Evolutionary conservation across 2,113 vertebrate species (phyloP).

Genomic region (Aldabrachelys gigantea): DNA sequence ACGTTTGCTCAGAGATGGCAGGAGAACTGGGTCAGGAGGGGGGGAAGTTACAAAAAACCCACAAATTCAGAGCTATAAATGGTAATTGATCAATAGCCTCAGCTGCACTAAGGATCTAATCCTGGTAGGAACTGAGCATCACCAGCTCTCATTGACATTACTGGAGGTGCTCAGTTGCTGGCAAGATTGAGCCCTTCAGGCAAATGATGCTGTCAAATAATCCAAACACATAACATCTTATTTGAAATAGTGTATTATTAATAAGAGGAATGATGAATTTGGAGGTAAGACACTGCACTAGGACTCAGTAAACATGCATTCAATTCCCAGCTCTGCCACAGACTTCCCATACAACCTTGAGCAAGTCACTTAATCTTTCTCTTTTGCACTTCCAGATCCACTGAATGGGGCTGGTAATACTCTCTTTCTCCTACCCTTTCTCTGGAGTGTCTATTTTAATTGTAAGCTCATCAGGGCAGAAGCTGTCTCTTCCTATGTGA

Average conservation of each 20-base stretch:
- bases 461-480: not conserved
- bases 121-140: conserved; percentile 12
- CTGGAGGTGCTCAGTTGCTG: not conserved
- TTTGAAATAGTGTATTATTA: conserved; percentile 45
- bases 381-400: not conserved
- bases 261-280: conserved; percentile 31
- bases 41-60: conserved; percentile 54
- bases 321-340: not conserved
- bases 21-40: conserved; percentile 5
- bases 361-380: not conserved
- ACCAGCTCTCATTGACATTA: conserved; percentile 13
- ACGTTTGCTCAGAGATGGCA: conserved; percentile 55
- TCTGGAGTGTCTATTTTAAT: not conserved
- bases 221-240: conserved; percentile 44
- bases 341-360: not conserved
- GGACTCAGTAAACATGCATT: not conserved
- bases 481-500: not conserved
- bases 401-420: not conserved
- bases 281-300: not conserved
- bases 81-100: conserved; percentile 58
- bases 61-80: conserved; percentile 50
- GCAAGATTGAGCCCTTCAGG: conserved; percentile 24
- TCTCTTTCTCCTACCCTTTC: not conserved
- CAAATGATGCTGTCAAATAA: conserved; percentile 35
- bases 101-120: not conserved